A percentile compares a stretch with the other conserved stretches of the same genome.
phyloP scores from a whole-genome alignment of 1,140 invertebrate genomes.

The Brachionus calyciflorus region DNA sequence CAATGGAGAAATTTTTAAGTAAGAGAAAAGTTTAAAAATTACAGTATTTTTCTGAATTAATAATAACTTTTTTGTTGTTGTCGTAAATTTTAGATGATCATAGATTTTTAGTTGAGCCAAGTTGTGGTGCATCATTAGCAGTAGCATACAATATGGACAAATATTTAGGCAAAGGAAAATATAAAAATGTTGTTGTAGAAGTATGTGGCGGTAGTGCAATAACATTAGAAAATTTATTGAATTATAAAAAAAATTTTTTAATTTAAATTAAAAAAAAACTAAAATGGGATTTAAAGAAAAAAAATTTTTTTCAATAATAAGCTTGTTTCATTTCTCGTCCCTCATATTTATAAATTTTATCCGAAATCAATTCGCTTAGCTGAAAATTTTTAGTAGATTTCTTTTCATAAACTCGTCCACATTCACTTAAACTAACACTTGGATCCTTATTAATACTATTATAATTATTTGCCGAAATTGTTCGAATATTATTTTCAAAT shows the following conservation, averaged over 20 bases:
- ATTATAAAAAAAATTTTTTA: slow-evolving; percentile 54
- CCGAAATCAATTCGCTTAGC: neutral
- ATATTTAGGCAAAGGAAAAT: neutral
- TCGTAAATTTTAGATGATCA: slow-evolving; percentile 56
- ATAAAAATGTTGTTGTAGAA: slow-evolving; percentile 60
- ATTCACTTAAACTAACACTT: no score
- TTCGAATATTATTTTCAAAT: neutral
- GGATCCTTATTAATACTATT: no score
- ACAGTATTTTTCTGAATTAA: no score
- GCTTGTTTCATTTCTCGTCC: slow-evolving; percentile 39
- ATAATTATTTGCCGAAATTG: neutral
- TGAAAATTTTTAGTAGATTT: slow-evolving; percentile 22
- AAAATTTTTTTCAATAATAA: slow-evolving; percentile 13
- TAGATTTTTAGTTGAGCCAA: slow-evolving; percentile 62
- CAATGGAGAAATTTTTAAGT: slow-evolving; percentile 61
- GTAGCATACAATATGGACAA: slow-evolving; percentile 56
- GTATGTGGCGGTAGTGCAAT: slow-evolving; percentile 64
- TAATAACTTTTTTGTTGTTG: neutral
- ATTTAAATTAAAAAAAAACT: slow-evolving; percentile 10
- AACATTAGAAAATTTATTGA: slow-evolving; percentile 55
- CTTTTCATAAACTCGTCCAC: neutral
- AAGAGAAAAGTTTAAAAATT: slow-evolving; percentile 32
- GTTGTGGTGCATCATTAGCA: slow-evolving; percentile 63
- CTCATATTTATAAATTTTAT: slow-evolving; percentile 24
- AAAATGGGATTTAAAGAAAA: neutral